Percentiles rank a stretch among this genome's conserved stretches.
These are phyloP conservation scores for Ictalurus punctatus DNA, from an alignment of 2,113 vertebrate species.

Conservation along the genomic window DNA sequence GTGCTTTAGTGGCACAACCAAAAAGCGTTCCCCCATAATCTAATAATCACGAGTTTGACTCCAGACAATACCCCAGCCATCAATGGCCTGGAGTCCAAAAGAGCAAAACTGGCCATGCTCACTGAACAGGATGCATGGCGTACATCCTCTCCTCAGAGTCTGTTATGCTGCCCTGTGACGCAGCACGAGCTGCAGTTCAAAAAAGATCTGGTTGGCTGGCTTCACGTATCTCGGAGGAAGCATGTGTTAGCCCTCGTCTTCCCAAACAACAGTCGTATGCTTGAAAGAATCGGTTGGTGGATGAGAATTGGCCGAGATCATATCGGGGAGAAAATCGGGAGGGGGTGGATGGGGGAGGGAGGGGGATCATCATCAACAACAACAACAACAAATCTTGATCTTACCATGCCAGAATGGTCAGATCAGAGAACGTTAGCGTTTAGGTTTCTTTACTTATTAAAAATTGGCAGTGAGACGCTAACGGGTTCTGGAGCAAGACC, in stretches of 20 bases:
- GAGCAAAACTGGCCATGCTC: neutral
- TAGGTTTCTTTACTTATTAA: neutral
- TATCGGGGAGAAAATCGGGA: neutral
- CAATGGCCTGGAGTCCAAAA: neutral
- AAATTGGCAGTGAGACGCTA: neutral
- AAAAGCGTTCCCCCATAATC: neutral
- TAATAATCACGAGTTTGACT: neutral
- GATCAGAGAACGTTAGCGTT: neutral
- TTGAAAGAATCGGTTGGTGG: neutral
- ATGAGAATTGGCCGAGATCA: neutral
- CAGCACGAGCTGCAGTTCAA: neutral
- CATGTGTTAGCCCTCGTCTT: neutral
- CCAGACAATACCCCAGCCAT: neutral
- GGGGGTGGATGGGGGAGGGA: too few species aligned
- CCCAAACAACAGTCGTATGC: slow-evolving; percentile 4
- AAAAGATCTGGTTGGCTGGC: neutral
- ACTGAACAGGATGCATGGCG: neutral
- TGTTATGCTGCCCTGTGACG: neutral
- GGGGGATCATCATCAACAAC: neutral
- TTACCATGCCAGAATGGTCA: neutral
- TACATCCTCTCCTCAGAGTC: neutral
- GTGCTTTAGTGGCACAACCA: neutral
- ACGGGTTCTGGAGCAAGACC: neutral
- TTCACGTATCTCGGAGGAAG: neutral
- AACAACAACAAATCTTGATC: neutral